Evolutionary conservation across 2,113 vertebrate species (phyloP).

Genomic region (Ophthalmolycus amberensis): DNA sequence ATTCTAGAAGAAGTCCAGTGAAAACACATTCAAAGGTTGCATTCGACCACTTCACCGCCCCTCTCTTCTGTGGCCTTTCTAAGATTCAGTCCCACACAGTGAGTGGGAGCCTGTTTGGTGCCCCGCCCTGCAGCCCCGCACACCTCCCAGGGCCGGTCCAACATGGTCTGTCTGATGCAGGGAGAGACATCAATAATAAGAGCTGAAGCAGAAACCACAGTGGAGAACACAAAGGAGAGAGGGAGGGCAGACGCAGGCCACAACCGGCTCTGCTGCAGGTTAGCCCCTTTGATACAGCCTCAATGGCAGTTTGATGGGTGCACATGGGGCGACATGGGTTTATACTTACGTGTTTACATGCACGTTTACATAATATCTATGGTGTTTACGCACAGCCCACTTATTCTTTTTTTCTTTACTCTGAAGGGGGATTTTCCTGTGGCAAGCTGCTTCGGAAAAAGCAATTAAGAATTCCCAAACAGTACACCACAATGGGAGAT

Average conservation of each 20-base stretch:
- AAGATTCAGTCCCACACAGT: conserved; percentile 52
- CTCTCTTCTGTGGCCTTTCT: conserved; percentile 37
- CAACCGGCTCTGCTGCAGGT: conserved; percentile 74
- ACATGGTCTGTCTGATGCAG: conserved; percentile 67
- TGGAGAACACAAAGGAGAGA: conserved; percentile 64
- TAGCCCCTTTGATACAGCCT: conserved; percentile 76
- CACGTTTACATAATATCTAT: conserved; percentile 72
- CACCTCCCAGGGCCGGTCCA: conserved; percentile 67
- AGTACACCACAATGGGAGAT: conserved; percentile 81
- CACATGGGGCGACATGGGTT: conserved; percentile 72
- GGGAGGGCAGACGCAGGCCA: conserved; percentile 68
- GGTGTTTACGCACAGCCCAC: conserved; percentile 76
- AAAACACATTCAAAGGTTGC: conserved; percentile 80
- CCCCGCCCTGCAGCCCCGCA: conserved; percentile 64
- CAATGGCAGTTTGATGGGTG: conserved; percentile 79
- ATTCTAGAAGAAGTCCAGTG: conserved; percentile 43
- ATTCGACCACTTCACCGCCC: conserved; percentile 40
- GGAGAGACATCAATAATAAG: conserved; percentile 74
- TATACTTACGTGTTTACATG: conserved; percentile 73
- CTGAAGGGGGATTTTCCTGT: conserved; percentile 84
- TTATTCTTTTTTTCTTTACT: conserved; percentile 67
- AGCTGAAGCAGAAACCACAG: conserved; percentile 79
- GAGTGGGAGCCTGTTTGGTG: conserved; percentile 70
- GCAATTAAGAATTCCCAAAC: conserved; percentile 85
- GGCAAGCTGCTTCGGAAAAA: conserved; percentile 82